Evolutionary conservation across 1,140 invertebrate species (phyloP).

Genomic region (Sesamia nonagrioides): DNA sequence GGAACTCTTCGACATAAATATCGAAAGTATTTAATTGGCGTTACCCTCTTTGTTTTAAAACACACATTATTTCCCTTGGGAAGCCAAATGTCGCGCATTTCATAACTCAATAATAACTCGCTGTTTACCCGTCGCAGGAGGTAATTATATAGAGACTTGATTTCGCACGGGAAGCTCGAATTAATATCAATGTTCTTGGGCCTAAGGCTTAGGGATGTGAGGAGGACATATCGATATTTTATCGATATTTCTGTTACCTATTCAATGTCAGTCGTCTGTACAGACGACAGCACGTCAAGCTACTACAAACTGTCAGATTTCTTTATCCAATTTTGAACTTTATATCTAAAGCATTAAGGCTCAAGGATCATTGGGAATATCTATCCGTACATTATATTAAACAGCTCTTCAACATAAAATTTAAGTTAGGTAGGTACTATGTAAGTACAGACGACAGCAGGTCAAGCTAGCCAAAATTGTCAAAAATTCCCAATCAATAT

Average conservation of each 20-base stretch:
- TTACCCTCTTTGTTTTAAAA: constrained; percentile 79
- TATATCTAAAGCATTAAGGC: too few species aligned
- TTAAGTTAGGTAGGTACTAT: too few species aligned
- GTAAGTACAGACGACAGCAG: too few species aligned
- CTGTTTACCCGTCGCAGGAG: constrained; percentile 77
- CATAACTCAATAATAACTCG: constrained; percentile 83
- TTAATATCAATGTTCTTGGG: constrained; percentile 87
- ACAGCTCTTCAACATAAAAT: too few species aligned
- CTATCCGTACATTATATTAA: too few species aligned
- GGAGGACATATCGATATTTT: constrained; percentile 57
- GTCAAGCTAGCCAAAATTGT: too few species aligned
- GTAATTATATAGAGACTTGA: constrained; percentile 86
- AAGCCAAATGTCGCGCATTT: constrained; percentile 76
- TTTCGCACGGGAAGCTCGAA: constrained; percentile 80
- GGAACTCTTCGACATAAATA: constrained; percentile 37
- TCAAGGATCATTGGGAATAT: too few species aligned
- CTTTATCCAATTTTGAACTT: too few species aligned
- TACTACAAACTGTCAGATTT: too few species aligned
- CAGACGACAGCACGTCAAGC: too few species aligned
- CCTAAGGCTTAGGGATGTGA: constrained; percentile 67
- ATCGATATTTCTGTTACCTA: not conserved
- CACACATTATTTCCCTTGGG: constrained; percentile 82
- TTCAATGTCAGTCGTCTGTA: not conserved
- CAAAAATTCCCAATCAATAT: too few species aligned
- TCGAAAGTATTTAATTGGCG: constrained; percentile 45